A percentile compares a stretch with the other conserved stretches of the same genome.
These are phyloP conservation scores for Todiramphus chloris DNA, from an alignment of 2,113 vertebrate genomes.

Conservation along the genomic window DNA sequence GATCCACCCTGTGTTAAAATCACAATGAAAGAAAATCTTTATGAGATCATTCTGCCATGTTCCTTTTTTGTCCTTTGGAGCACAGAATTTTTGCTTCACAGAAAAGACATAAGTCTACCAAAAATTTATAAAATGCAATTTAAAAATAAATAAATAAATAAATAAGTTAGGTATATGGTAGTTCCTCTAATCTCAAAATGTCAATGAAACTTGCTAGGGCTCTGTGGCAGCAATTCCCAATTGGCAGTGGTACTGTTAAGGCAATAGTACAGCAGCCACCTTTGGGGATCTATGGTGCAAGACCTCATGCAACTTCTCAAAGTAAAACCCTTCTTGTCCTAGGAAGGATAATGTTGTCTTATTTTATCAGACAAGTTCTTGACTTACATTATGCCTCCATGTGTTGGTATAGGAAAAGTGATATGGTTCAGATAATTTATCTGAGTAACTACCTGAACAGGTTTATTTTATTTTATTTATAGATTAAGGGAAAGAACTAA, in stretches of 20 bases:
- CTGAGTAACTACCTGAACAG: background rate
- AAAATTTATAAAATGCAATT: background rate
- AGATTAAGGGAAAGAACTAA: background rate
- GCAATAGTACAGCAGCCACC: background rate
- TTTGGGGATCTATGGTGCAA: fast-evolving
- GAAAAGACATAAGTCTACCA: background rate
- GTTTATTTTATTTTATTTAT: background rate
- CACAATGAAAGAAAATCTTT: background rate
- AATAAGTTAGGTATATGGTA: background rate
- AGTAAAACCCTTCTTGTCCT: background rate
- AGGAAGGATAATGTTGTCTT: background rate
- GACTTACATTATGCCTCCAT: background rate
- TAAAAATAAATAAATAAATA: background rate
- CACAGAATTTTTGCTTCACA: background rate
- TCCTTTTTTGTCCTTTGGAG: background rate
- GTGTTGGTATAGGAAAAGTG: background rate
- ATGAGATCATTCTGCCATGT: background rate
- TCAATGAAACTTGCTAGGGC: background rate
- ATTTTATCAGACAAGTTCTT: background rate
- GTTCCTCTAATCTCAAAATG: background rate
- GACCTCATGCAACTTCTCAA: background rate
- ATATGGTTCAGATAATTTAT: background rate
- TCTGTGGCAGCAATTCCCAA: background rate
- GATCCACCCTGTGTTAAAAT: background rate
- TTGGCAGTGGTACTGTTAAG: background rate